Percentiles rank a stretch among this genome's conserved stretches.
Conservation (phyloP, 2,113 vertebrate species). For the Nothoprocta perdicaria region DNA sequence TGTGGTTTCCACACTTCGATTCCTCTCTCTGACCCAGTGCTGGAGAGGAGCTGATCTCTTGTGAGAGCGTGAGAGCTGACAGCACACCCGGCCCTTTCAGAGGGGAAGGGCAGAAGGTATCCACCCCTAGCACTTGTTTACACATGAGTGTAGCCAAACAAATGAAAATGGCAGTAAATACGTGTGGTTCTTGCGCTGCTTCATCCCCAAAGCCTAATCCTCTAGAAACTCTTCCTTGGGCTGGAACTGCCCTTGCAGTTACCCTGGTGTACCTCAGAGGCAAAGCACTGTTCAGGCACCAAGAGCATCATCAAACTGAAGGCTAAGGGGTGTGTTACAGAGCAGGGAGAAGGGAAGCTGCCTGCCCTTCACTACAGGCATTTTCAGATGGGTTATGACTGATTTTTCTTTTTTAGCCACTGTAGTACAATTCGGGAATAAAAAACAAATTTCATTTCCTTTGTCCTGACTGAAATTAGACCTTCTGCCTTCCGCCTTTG, state of each 20-base stretch:
- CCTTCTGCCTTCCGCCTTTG: background rate
- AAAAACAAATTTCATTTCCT: background rate
- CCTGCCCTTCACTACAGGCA: too few species aligned
- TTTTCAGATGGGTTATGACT: background rate
- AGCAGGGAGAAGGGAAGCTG: background rate
- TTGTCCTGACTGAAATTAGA: background rate
- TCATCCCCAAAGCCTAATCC: background rate
- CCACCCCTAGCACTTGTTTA: background rate
- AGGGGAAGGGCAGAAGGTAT: background rate
- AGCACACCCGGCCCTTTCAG: background rate
- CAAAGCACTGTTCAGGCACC: background rate
- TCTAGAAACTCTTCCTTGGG: background rate
- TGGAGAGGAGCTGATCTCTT: background rate
- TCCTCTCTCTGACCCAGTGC: fast-evolving
- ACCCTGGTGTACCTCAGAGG: background rate
- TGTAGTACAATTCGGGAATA: background rate
- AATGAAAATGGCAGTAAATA: background rate
- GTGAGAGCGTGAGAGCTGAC: background rate
- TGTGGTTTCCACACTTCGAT: conserved; percentile 41
- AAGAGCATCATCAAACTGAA: background rate
- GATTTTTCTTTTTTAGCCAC: background rate
- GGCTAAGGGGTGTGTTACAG: background rate
- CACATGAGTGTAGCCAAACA: background rate
- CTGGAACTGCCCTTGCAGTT: background rate
- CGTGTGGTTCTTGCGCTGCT: background rate